Base-by-base conservation (phyloP, 1,140 invertebrate genomes). In the Metopolophium dirhodum region DNA sequence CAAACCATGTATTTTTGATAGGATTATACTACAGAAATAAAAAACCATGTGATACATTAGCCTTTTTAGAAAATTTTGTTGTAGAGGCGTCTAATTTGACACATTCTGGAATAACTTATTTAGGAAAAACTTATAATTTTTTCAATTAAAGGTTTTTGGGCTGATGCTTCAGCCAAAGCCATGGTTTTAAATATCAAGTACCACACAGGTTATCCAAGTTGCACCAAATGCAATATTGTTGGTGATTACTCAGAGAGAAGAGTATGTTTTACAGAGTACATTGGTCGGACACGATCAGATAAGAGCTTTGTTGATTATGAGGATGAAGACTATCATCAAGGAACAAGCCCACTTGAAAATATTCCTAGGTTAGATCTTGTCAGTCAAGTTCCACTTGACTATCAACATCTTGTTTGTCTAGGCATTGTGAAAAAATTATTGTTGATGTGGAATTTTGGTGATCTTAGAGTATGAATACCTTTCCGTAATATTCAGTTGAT, bases 391-490 rank as follows among this genome's bases (percentile, higher is more conserved):
- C 57, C 77, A 94, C 92, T 95, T 95, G 94, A 94, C 94, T 35
- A 93, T 91, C 51, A 35, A 68, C 90, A 91, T 68, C 7, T 61
- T 95, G n/a, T 95, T 95, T 94, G 95, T 94, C 88, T 96, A 45
- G 95, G 95, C 22, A 95, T 95, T 23, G 94, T 94, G 57, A 94
- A 94, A 94, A 95, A 95, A 94, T 77, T 95, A 35, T 92, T 95
- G 20, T 85, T 85, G 82, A 91, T 94, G 68, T 95, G 94, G 94
- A 94, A 95, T 68, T 93, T 61, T 37, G 88, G 51, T 68, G 35
- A 41, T 51, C n/a, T 49, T 91, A 51, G 26, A 41, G 14, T 90
- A 7, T 89, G 93, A 91, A 41, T 94, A 37, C 61, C 93, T 49
- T 68, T 26, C 61, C 41, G 54, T 51, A 51, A 61, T 30, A 77